These are phyloP conservation scores for Lepus americanus DNA, from an alignment of 2,113 vertebrate genomes.

Conservation along the genomic window DNA sequence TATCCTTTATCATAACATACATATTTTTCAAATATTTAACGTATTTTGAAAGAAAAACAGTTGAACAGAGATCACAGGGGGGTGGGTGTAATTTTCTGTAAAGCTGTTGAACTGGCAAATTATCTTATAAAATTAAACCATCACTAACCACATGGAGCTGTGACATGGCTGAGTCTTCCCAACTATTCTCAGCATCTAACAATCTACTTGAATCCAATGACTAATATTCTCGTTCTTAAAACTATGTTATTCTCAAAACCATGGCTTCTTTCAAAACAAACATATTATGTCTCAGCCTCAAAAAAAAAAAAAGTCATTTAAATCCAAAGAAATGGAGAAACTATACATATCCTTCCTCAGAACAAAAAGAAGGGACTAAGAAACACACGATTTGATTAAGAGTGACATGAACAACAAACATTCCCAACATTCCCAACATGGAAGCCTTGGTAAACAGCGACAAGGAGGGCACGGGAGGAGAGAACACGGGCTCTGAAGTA, in stretches of 20 bases:
- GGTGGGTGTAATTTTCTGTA: not conserved
- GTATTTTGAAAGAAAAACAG: slow-evolving; percentile 49
- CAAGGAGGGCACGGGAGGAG: rapidly evolving
- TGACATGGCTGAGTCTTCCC: slow-evolving; percentile 8
- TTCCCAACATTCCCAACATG: not conserved
- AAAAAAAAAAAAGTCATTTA: slow-evolving; percentile 13
- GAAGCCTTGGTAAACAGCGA: not conserved
- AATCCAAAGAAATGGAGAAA: slow-evolving; percentile 40
- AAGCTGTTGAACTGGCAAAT: not conserved
- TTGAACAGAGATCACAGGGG: not conserved
- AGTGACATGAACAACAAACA: not conserved
- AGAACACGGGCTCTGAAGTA: not conserved
- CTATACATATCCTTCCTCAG: not conserved
- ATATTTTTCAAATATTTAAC: not conserved
- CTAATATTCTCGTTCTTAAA: slow-evolving; percentile 25
- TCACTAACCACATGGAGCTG: not conserved
- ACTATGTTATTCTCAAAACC: slow-evolving; percentile 49
- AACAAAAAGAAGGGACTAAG: not conserved
- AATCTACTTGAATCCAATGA: not conserved
- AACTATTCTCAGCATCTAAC: slow-evolving; percentile 18
- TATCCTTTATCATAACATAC: not conserved
- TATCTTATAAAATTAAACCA: slow-evolving; percentile 49
- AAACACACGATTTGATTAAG: not conserved
- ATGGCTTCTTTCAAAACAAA: slow-evolving; percentile 45
- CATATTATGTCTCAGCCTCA: not conserved